Conservation (phyloP, 1,140 invertebrate genomes). For the Dryas iulia region DNA sequence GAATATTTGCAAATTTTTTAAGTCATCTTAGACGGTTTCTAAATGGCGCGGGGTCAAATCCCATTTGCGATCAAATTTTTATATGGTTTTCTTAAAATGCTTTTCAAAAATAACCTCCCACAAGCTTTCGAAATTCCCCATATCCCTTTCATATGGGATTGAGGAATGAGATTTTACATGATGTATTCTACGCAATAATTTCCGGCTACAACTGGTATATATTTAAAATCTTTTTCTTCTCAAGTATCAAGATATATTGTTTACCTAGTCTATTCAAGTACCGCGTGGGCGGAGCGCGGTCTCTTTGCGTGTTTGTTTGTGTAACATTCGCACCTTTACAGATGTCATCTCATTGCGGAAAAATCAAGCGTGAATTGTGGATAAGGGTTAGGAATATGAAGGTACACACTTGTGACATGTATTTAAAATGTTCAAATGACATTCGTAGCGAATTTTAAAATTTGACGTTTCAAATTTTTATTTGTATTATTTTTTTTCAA, state of each 20-base stretch:
- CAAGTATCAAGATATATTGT: constrained; percentile 5
- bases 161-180: too few species aligned
- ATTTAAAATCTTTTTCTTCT: neutral
- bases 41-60: too few species aligned
- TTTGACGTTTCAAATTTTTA: neutral
- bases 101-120: too few species aligned
- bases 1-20: too few species aligned
- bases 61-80: too few species aligned
- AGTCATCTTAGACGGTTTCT: too few species aligned
- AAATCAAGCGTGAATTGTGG: constrained; percentile 14
- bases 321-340: constrained; percentile 21
- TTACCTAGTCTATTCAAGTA: neutral
- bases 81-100: too few species aligned
- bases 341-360: constrained; percentile 20
- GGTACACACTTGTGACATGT: neutral
- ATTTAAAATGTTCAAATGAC: neutral
- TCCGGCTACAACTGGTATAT: too few species aligned
- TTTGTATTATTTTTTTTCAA: neutral
- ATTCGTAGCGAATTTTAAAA: neutral
- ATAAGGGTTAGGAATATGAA: constrained; percentile 4
- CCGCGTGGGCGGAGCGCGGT: constrained; percentile 13
- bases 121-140: too few species aligned
- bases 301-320: constrained; percentile 22
- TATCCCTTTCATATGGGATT: too few species aligned
- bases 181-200: too few species aligned